Evolutionary conservation across 2,113 vertebrate species (phyloP), one percentile per base, ranked within the genome.

Genomic region (Dasyurus viverrinus): DNA sequence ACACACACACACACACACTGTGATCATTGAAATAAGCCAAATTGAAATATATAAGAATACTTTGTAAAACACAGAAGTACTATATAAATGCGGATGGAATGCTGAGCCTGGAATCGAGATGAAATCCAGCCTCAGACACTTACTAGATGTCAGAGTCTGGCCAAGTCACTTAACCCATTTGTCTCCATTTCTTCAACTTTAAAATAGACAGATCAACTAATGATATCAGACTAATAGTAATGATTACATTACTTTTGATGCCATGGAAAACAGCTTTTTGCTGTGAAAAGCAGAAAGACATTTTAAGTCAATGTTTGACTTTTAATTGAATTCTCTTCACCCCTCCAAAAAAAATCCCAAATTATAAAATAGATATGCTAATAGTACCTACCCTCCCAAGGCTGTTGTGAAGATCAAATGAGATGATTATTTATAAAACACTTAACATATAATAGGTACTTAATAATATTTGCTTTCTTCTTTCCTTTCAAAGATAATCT

Each of bases 181-280:
- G 16, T 76, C 16, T 76, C 68, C 1, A 4, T 76, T 76, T n/a
- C 68, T 76, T 42, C 36, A 76, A 76, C 1, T 22, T 22, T 76
- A 76, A 76, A 76, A 76, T 42, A 22, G 50, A 52, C 8, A 52
- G 36, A 84, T 42, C n/a, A 7, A 42, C 68, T 42, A 84, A 42
- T 42, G 68, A n/a, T 42, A 84, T 42, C 42, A 84, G 16, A 84
- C n/a, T n/a, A 76, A n/a, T 19, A n/a, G 36, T n/a, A 76, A 76
- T 76, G 60, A 76, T n/a, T n/a, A 76, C 14, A 76, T 84, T 24
- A 55, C 26, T 84, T 48, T n/a, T 19, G 2, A 36, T 91, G 60
- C 53, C 89, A 95, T 90, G 91, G 92, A 52, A 92, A 94, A 93
- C 1, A n/a, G 16, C 27, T 76, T 94, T n/a, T 93, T 92, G 42